phyloP scores from a whole-genome alignment of 2,113 vertebrate species.

The Abramis brama region DNA sequence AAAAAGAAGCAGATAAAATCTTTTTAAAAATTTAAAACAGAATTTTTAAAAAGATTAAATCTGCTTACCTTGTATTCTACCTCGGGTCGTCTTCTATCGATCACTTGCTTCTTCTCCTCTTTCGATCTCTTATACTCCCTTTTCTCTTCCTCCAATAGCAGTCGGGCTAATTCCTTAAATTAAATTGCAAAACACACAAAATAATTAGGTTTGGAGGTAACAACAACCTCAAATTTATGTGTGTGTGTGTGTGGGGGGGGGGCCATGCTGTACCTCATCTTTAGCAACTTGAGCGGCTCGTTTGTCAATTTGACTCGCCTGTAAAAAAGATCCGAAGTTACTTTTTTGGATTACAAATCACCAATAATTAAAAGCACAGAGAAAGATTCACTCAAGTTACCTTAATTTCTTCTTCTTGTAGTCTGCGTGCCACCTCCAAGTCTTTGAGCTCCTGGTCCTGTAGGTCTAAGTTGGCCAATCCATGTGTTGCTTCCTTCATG shows the following conservation, averaged over 20 bases:
- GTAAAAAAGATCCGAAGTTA: constrained; percentile 10
- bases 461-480: constrained; percentile 69
- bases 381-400: constrained; percentile 64
- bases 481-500: constrained; percentile 74
- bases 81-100: constrained; percentile 82
- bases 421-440: constrained; percentile 88
- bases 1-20: no score
- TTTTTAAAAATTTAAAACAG: no score
- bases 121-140: constrained; percentile 83
- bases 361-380: background rate
- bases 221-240: background rate
- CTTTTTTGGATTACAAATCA: background rate
- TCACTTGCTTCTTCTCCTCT: constrained; percentile 80
- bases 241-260: no score
- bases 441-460: constrained; percentile 85
- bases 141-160: constrained; percentile 91
- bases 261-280: constrained; percentile 81
- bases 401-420: constrained; percentile 92
- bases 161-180: constrained; percentile 88
- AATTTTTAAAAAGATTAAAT: no score
- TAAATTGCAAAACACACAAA: background rate
- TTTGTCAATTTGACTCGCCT: constrained; percentile 71
- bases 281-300: constrained; percentile 71
- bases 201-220: background rate
- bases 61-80: constrained; percentile 82